A percentile compares a stretch with the other conserved stretches of the same genome.
Conservation (phyloP, 2,797 vertebrate species). For the Myioborus melanocephalus region DNA sequence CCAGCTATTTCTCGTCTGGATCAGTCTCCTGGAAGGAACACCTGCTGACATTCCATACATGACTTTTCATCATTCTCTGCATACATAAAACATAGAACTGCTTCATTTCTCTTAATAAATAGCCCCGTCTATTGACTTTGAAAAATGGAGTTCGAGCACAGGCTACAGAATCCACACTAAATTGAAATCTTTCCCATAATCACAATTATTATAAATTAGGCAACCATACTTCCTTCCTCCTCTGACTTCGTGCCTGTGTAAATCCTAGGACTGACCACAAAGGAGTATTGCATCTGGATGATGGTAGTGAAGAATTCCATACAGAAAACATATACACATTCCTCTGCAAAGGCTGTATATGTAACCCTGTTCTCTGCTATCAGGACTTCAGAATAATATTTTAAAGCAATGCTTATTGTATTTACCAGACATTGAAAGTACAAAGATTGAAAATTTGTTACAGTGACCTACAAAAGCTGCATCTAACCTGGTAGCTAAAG, state of each 20-base stretch:
- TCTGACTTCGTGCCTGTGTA: background rate
- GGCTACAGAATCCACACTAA: background rate
- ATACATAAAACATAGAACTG: background rate
- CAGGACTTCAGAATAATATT: background rate
- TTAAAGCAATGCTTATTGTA: background rate
- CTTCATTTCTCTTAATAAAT: background rate
- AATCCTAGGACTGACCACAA: background rate
- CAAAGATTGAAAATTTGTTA: background rate
- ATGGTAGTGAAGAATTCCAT: background rate
- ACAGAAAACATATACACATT: background rate
- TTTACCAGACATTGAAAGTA: background rate
- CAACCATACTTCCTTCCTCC: background rate
- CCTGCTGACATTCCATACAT: background rate
- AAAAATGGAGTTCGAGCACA: background rate
- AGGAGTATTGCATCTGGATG: background rate
- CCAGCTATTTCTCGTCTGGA: background rate
- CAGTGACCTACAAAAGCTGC: background rate
- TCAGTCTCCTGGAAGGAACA: background rate
- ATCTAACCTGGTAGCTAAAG: background rate
- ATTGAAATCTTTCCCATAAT: background rate
- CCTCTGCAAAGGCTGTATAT: background rate
- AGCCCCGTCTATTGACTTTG: background rate
- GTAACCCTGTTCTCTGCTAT: background rate
- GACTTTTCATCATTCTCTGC: background rate
- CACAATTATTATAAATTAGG: background rate